phyloP scores from a whole-genome alignment of 1,140 invertebrate genomes.

The Telenomus remus region DNA sequence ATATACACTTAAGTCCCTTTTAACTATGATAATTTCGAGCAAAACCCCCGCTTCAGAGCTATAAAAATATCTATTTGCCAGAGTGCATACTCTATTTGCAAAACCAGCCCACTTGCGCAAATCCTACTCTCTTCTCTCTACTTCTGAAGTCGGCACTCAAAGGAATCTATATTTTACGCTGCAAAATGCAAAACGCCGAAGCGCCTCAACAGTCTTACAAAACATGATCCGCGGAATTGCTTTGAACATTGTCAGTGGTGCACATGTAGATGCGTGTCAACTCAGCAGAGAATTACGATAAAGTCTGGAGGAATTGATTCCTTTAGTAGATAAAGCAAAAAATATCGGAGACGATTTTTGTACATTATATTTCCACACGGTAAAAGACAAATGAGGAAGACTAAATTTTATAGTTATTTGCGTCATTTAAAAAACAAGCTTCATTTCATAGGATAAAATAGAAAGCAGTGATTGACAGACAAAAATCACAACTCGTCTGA shows the following conservation, averaged over 20 bases:
- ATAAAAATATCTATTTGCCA: slow-evolving; percentile 22
- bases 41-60: too few relatives aligned
- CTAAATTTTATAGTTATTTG: too few relatives aligned
- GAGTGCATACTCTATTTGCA: slow-evolving; percentile 22
- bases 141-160: slow-evolving; percentile 24
- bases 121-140: slow-evolving; percentile 13
- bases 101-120: slow-evolving; percentile 9
- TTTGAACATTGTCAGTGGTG: slow-evolving; percentile 33
- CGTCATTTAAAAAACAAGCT: too few relatives aligned
- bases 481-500: too few relatives aligned
- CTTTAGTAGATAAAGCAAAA: slow-evolving; percentile 13
- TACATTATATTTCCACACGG: too few relatives aligned
- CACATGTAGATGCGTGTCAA: slow-evolving; percentile 30
- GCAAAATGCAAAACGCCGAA: slow-evolving; percentile 35
- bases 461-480: too few relatives aligned
- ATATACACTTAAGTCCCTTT: too few relatives aligned
- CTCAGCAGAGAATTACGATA: slow-evolving; percentile 35
- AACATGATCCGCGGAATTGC: slow-evolving; percentile 31
- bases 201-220: slow-evolving; percentile 35
- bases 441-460: too few relatives aligned
- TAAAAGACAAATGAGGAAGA: too few relatives aligned
- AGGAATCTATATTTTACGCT: slow-evolving; percentile 42
- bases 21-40: too few relatives aligned
- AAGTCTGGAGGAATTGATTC: slow-evolving; percentile 29
- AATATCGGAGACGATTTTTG: background rate